Evolutionary conservation across 2,113 vertebrate genomes (phyloP).

Genomic region (Castor canadensis): DNA sequence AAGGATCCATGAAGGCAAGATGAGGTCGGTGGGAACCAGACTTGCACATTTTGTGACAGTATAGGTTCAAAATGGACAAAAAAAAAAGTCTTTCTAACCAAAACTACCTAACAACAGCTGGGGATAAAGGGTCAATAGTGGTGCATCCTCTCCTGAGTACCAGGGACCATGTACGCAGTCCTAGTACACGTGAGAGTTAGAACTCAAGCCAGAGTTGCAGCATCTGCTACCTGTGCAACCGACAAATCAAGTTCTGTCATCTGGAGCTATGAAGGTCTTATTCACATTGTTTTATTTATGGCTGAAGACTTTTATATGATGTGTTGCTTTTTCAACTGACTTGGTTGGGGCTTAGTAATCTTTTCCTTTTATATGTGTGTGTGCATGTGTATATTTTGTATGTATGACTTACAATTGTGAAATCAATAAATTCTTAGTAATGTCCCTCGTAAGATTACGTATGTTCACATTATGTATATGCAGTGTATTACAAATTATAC

Average conservation of each 20-base stretch:
- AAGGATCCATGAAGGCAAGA: not conserved
- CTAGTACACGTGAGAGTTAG: not conserved
- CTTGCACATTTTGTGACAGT: not conserved
- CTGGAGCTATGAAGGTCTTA: not conserved
- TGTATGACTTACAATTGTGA: not conserved
- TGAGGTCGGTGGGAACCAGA: not conserved
- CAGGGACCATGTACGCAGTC: not conserved
- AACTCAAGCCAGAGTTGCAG: not conserved
- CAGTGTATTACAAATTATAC: not conserved
- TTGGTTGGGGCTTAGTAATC: not conserved
- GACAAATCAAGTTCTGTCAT: not conserved
- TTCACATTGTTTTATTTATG: not conserved
- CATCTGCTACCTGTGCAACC: not conserved
- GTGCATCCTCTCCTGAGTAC: fast-evolving
- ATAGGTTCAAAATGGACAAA: not conserved
- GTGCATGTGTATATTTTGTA: not conserved
- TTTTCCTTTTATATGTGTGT: not conserved
- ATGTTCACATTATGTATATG: not conserved
- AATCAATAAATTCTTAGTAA: slow-evolving; percentile 19
- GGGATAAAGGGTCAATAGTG: fast-evolving
- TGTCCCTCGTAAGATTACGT: not conserved
- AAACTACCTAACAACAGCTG: not conserved
- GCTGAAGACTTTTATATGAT: not conserved
- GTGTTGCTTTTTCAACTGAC: not conserved
- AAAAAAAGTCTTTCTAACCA: not conserved